Percentiles rank a stretch among this genome's conserved stretches.
Conservation (phyloP, 2,888 invertebrate genomes). For the Helleia helle region DNA sequence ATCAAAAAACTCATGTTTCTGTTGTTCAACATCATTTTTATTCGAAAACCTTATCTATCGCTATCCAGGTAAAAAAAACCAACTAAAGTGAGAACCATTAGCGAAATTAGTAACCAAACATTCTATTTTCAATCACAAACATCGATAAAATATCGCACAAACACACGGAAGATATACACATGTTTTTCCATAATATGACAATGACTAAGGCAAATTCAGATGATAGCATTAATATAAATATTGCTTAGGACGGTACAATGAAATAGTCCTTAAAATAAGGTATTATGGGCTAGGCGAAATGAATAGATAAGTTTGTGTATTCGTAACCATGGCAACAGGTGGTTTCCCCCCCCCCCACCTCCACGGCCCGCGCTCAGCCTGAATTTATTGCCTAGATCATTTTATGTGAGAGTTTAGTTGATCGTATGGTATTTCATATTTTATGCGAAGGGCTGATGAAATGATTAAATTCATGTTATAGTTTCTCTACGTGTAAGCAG, state of each 20-base stretch:
- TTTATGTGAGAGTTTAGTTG: slow-evolving; percentile 29
- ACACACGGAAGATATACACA: slow-evolving; percentile 1
- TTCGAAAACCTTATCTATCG: no score
- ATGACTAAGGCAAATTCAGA: slow-evolving; percentile 1
- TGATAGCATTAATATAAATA: neutral
- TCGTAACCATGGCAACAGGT: slow-evolving; percentile 58
- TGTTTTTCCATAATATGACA: slow-evolving; percentile 6
- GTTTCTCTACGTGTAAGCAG: no score
- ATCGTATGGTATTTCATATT: slow-evolving; percentile 22
- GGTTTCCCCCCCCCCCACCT: slow-evolving; percentile 30
- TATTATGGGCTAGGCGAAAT: slow-evolving; percentile 8
- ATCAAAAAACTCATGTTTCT: no score
- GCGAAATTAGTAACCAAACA: neutral
- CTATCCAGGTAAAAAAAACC: no score
- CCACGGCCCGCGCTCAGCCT: slow-evolving; percentile 34
- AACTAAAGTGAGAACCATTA: no score
- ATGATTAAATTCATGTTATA: neutral
- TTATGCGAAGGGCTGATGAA: slow-evolving; percentile 9
- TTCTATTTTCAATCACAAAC: neutral
- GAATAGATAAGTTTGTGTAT: slow-evolving; percentile 23
- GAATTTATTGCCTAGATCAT: slow-evolving; percentile 49
- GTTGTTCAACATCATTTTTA: no score
- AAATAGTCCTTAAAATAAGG: neutral
- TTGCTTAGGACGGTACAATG: neutral
- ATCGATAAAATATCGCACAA: neutral